Base-by-base conservation (phyloP, 2,113 vertebrate species). In the Sylvietta virens region DNA sequence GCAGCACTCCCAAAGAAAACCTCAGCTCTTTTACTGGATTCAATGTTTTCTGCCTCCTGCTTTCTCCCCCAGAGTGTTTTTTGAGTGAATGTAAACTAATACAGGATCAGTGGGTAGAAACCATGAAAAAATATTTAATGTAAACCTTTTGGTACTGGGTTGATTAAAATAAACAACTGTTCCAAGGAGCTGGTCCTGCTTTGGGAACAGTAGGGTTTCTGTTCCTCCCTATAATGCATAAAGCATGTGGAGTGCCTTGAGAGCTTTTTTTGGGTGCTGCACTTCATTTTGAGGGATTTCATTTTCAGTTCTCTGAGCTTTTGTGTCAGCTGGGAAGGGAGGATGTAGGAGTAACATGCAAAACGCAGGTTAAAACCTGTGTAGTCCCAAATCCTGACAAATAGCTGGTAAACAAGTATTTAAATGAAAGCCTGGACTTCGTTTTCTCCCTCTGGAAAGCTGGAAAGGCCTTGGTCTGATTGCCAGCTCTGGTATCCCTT, bases 201-300 rank as follows among this genome's bases (percentile, higher is more conserved):
- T 62, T 86, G 84, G 7, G 77, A 96, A 86, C 89, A 89, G 81
- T 47, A 14, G 88, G 76, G 35, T 91, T 96, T 86, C 81, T 95
- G 86, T 81, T 92, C 83, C 56, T 89, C 65, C 56, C 28, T 30
- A 3, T 66, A 86, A 64, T 84, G 61, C 48, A 66, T 15, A 65
- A 81, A 79, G 76, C 81, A 76, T 64, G 81, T 77, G 81, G 65
- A 78, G 45, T 69, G 85, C 72, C 50, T 62, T 12, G 26, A 45
- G 66, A 92, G 74, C 40, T 88, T 69, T 72, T 78, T 81, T 44
- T 64, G 53, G 65, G 76, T 45, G 47, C 35, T 88, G 54, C 11
- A 12, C 77, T 78, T 65, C 33, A 53, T 74, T 84, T 23, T 50
- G 50, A 60, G 79, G 37, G 81, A 37, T 81, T 90, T 73, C 1